Percentiles rank a stretch among this genome's conserved stretches.
phyloP scores from a whole-genome alignment of 2,797 vertebrate species.

The Mionectes olivaceus region DNA sequence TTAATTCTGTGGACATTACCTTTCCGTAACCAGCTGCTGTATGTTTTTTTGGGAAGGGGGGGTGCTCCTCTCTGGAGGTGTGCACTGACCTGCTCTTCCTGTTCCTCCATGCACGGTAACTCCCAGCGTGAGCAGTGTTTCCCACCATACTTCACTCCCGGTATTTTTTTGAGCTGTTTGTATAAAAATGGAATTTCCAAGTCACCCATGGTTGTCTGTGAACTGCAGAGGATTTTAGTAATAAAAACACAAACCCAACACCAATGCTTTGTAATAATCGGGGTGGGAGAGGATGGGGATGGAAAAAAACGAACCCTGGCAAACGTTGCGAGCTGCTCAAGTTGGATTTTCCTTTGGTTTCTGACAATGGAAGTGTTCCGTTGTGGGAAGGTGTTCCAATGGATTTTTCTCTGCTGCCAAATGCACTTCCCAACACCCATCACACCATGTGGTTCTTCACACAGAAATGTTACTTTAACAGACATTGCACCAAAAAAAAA shows the following conservation, averaged over 20 bases:
- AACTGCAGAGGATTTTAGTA: conserved; percentile 83
- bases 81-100: conserved; percentile 72
- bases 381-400: conserved; percentile 69
- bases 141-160: conserved; percentile 88
- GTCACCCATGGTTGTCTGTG: conserved; percentile 79
- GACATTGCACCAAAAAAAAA: not conserved
- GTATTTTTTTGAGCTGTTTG: conserved; percentile 83
- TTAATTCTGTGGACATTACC: conserved; percentile 80
- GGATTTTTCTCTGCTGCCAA: conserved; percentile 77
- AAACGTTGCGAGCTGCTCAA: conserved; percentile 65
- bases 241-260: conserved; percentile 49
- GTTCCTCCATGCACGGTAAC: conserved; percentile 60
- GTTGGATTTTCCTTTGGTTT: conserved; percentile 53
- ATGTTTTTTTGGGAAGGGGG: conserved; percentile 20
- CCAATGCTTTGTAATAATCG: conserved; percentile 70
- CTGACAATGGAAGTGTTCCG: conserved; percentile 47
- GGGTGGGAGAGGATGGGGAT: conserved; percentile 57
- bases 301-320: conserved; percentile 25
- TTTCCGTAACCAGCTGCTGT: conserved; percentile 76
- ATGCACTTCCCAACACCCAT: conserved; percentile 49
- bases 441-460: not conserved
- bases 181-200: conserved; percentile 80
- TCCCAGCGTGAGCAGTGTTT: conserved; percentile 75
- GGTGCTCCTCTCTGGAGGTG: conserved; percentile 65
- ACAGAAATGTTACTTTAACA: conserved; percentile 13